These are phyloP conservation scores for Theropithecus gelada DNA, from an alignment of 2,113 vertebrate genomes.

Conservation along the genomic window DNA sequence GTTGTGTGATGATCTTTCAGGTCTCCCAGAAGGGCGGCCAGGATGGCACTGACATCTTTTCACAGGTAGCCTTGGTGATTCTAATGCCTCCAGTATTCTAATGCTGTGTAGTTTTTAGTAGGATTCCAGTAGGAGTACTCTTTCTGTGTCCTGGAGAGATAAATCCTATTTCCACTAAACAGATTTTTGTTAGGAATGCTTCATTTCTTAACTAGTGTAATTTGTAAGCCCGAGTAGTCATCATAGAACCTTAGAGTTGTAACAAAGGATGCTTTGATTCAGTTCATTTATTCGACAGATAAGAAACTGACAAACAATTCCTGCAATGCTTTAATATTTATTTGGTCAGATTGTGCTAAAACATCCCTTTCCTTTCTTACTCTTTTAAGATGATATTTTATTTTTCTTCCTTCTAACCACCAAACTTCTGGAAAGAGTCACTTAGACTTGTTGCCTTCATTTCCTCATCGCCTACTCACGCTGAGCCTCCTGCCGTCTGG, in stretches of 20 bases:
- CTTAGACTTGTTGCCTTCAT: background rate
- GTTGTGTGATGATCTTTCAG: background rate
- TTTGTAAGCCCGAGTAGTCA: background rate
- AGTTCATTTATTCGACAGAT: background rate
- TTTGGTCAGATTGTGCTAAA: background rate
- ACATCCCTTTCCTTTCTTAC: background rate
- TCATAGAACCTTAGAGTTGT: background rate
- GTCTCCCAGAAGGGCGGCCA: background rate
- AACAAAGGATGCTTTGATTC: background rate
- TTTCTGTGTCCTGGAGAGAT: background rate
- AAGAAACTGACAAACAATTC: background rate
- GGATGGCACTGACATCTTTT: background rate
- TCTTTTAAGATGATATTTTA: slow-evolving; percentile 33
- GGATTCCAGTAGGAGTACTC: background rate
- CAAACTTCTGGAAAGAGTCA: slow-evolving; percentile 50
- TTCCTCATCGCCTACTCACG: slow-evolving; percentile 48
- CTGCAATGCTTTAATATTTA: slow-evolving; percentile 14
- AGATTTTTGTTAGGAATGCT: background rate
- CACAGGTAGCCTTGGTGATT: background rate
- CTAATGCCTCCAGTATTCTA: background rate
- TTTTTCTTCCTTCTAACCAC: slow-evolving; percentile 24
- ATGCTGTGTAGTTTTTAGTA: background rate
- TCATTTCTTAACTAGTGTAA: background rate
- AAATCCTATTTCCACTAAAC: background rate
- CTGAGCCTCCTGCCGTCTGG: slow-evolving; percentile 13